Base-by-base conservation (phyloP, 2,113 vertebrate genomes). In the Mus spicilegus region DNA sequence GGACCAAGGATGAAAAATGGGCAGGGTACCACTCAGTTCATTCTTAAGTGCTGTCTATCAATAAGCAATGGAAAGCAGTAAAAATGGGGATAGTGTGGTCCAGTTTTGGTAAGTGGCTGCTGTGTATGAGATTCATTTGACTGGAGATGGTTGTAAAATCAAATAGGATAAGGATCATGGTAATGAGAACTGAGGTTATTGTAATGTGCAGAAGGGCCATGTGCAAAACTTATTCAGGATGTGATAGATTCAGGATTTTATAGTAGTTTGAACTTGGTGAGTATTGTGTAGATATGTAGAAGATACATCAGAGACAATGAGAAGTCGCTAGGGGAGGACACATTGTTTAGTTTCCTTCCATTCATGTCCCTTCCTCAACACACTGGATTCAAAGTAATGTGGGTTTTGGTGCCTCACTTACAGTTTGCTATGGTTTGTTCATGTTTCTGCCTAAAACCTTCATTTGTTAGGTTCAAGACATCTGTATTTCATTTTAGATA, bases 361-460 rank as follows among this genome's bases (percentile, higher is more conserved):
- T 20, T 11, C 1, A 8, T 16, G 0, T 13, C 0, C n/a, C 67
- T 42, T 28, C 39, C 75, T 30, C 51, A 51, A 1, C 22, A 36
- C 4, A 82, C 49, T n/a, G 58, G 16, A 26, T 69, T 17, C 2
- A 39, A 61, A n/a, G 61, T 54, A 39, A 19, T 65, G 12, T 33
- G 3, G 10, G 11, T 26, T 51, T 90, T 19, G 39, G 28, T 28
- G 22, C 86, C 39, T 77, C 24, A 56, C 69, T 39, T 73, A 73
- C 49, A 24, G 4, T n/a, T 19, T 54, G 20, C 30, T 65, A 9
- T 12, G 11, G 73, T 90, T 54, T 61, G 90, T 94, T 67, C 16
- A 69, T 20, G 8, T 76, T 28, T 90, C 87, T 95, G 28, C 54
- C 73, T 80, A 46, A 69, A 49, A 58, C 85, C 56, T 11, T 75